Evolutionary conservation across 1,140 invertebrate species (phyloP), one percentile per base, ranked within the genome.

Genomic region (Drosophila truncata): DNA sequence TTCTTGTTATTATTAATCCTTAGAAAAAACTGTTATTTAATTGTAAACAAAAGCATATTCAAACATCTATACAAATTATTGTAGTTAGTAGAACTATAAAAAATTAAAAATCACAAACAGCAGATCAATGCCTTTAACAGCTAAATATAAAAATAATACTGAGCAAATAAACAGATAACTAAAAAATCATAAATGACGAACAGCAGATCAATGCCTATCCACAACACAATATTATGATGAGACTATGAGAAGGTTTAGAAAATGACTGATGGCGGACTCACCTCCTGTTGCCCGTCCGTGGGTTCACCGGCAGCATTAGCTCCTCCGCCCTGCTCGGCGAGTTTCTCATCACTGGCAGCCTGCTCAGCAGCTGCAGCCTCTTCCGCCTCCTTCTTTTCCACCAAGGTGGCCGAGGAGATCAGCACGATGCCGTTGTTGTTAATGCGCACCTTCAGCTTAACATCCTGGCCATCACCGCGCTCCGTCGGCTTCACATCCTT

Each of bases 401-500:
- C 95, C 65, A 99, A 93, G 0, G 96, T 96, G 2, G 99, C 99
- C 65, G 96, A 97, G 4, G 95, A 95, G 5, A 99, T 95, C 7
- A 95, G 95, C 80, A 99, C 96, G 50, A 99, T 96, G 16, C 99
- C 99, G 93, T 99, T 97, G 16, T 97, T 94, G 93, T 99, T 99
- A 20, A 99, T 94, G 71, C 98, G 94, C 8, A 98, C 97, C 94
- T 99, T 99, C 0, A 99, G 96, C 93, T 99, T 99, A 0, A 99
- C 96, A 93, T 99, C 99, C 50, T 97, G 96, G 29, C 95, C 95
- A 83, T 98, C 97, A 7, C 98, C 98, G 77, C 98, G 97, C n/a
- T 96, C 83, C 41, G 95, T 95, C 50, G 97, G 97, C 79, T 96
- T 96, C 1, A 99, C 96, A 87, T 98, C 97, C 64, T 96, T 96